These are phyloP conservation scores for Drosophila obscura DNA, from an alignment of 1,140 invertebrate species.

Conservation along the genomic window DNA sequence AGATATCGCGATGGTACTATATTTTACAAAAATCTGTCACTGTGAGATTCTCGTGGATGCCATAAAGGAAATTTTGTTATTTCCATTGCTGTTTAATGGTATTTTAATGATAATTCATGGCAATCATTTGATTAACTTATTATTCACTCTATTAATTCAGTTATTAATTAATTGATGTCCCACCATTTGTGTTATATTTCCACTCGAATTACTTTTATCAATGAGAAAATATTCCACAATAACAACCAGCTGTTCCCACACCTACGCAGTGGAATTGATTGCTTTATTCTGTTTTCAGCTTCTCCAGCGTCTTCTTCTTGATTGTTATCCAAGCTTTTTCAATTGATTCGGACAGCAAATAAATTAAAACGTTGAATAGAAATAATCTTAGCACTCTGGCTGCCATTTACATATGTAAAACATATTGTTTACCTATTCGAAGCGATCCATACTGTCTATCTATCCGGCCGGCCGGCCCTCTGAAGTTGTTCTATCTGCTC, in stretches of 20 bases:
- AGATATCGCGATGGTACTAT: too few species aligned
- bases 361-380: constrained; percentile 27
- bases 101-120: too few species aligned
- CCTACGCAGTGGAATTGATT: constrained; percentile 28
- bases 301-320: neutral
- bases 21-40: too few species aligned
- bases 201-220: constrained; percentile 1
- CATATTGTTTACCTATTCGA: constrained; percentile 39
- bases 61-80: too few species aligned
- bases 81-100: too few species aligned
- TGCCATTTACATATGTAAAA: constrained; percentile 72
- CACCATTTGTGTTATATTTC: constrained; percentile 1
- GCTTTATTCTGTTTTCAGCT: neutral
- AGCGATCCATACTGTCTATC: neutral
- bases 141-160: too few species aligned
- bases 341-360: constrained; percentile 24
- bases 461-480: constrained; percentile 1
- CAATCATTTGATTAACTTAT: too few species aligned
- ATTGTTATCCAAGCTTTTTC: constrained; percentile 2
- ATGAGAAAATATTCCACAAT: constrained; percentile 23
- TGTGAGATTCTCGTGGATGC: too few species aligned
- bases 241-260: constrained; percentile 29
- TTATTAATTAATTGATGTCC: constrained; percentile 14
- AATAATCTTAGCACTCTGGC: constrained; percentile 19
- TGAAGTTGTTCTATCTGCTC: constrained; percentile 29